These are phyloP conservation scores for Apantesis nais DNA, from an alignment of 2,888 invertebrate species.

Conservation along the genomic window DNA sequence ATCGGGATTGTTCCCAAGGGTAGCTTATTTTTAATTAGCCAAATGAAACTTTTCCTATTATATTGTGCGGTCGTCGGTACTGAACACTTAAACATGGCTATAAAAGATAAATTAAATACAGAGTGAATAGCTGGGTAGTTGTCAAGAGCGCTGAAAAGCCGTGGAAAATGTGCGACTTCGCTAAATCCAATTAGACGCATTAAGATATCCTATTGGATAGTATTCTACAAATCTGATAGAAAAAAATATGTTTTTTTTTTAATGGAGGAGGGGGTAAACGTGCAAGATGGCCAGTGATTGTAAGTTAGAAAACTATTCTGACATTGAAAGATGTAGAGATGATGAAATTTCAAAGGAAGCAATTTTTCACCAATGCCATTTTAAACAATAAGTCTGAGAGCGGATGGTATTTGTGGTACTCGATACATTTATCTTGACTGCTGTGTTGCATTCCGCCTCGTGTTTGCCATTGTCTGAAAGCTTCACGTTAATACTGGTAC, in stretches of 20 bases:
- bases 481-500: slow-evolving; percentile 69
- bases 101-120: slow-evolving; percentile 73
- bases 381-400: slow-evolving; percentile 75
- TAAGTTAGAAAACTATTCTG: slow-evolving; percentile 42
- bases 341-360: slow-evolving; percentile 50
- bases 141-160: slow-evolving; percentile 52
- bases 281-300: slow-evolving; percentile 22
- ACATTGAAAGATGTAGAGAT: slow-evolving; percentile 48
- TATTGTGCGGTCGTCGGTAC: slow-evolving; percentile 67
- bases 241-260: slow-evolving; percentile 59
- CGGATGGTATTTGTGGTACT: slow-evolving; percentile 69
- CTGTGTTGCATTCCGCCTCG: slow-evolving; percentile 65
- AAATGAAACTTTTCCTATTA: slow-evolving; percentile 82
- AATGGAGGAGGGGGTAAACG: no score
- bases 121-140: slow-evolving; percentile 52
- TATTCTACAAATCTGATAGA: slow-evolving; percentile 64
- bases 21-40: slow-evolving; percentile 81
- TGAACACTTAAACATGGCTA: slow-evolving; percentile 53
- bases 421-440: slow-evolving; percentile 75
- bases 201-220: slow-evolving; percentile 72
- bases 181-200: slow-evolving; percentile 76
- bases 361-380: slow-evolving; percentile 72
- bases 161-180: slow-evolving; percentile 66
- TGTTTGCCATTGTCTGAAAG: slow-evolving; percentile 79
- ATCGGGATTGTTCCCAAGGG: slow-evolving; percentile 72